Conservation (phyloP, 2,113 vertebrate species). For the Semnopithecus entellus region DNA sequence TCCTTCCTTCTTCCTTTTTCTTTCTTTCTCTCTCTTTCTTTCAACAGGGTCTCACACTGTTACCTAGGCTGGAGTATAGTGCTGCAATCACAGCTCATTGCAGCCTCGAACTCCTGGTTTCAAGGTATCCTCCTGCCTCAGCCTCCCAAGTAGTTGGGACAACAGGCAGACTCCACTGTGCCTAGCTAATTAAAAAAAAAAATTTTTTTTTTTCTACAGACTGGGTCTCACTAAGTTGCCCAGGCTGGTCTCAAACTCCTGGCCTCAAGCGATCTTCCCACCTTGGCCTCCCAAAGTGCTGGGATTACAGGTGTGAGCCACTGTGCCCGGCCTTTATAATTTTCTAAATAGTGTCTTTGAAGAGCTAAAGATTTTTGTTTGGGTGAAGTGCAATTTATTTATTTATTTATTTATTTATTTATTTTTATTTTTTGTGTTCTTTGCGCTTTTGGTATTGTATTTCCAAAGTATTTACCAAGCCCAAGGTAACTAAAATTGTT, state of each 20-base stretch:
- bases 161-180: too few relatives aligned
- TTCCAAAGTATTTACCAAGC: neutral
- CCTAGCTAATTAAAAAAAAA: too few relatives aligned
- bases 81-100: too few relatives aligned
- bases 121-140: too few relatives aligned
- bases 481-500: neutral
- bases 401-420: neutral
- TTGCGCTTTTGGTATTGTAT: neutral
- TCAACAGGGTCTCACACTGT: neutral
- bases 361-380: neutral
- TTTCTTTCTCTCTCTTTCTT: neutral
- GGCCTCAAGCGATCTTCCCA: neutral
- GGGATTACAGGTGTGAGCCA: neutral
- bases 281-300: neutral
- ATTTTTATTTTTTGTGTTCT: neutral
- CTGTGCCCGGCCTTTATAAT: neutral
- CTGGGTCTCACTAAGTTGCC: neutral
- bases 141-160: too few relatives aligned
- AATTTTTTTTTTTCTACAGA: neutral
- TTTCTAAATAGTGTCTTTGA: neutral
- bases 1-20: too few relatives aligned
- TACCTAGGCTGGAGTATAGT: neutral
- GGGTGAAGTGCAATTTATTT: neutral
- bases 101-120: too few relatives aligned
- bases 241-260: neutral